Evolutionary conservation across 2,888 invertebrate genomes (phyloP).

Genomic region (Cephus spinipes): DNA sequence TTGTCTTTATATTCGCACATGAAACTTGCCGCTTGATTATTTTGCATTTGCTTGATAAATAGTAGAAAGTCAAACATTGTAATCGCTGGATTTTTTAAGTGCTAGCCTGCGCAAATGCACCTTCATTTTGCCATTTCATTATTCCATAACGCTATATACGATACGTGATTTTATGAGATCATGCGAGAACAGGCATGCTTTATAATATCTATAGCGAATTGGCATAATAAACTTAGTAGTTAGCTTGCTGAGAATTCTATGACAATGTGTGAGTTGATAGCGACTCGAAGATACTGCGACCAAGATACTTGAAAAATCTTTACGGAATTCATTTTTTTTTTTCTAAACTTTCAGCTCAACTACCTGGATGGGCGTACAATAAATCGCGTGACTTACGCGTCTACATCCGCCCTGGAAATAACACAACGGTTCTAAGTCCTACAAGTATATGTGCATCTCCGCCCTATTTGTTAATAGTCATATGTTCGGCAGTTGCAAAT

Average conservation of each 20-base stretch:
- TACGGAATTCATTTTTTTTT: neutral
- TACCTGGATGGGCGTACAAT: constrained; percentile 80
- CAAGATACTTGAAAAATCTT: neutral
- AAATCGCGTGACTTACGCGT: constrained; percentile 78
- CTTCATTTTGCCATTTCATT: no score
- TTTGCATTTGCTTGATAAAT: neutral
- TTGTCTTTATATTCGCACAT: neutral
- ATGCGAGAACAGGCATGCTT: no score
- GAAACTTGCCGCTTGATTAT: neutral
- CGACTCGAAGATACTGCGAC: no score
- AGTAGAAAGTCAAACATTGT: neutral
- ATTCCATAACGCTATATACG: no score
- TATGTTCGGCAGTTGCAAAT: constrained; percentile 80
- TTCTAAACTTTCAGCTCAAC: constrained; percentile 51
- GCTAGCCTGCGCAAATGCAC: no score
- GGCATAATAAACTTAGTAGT: neutral
- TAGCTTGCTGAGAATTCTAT: no score
- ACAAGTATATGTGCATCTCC: constrained; percentile 69
- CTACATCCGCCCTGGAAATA: constrained; percentile 79
- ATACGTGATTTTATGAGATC: neutral
- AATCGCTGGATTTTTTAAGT: no score
- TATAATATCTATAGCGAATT: neutral
- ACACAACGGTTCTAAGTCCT: constrained; percentile 76
- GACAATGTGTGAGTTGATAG: no score
- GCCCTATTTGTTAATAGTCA: constrained; percentile 77